Percentiles rank a stretch among this genome's conserved stretches.
phyloP scores from a whole-genome alignment of 2,797 vertebrate species.

The Rhabdophis nuchalis region DNA sequence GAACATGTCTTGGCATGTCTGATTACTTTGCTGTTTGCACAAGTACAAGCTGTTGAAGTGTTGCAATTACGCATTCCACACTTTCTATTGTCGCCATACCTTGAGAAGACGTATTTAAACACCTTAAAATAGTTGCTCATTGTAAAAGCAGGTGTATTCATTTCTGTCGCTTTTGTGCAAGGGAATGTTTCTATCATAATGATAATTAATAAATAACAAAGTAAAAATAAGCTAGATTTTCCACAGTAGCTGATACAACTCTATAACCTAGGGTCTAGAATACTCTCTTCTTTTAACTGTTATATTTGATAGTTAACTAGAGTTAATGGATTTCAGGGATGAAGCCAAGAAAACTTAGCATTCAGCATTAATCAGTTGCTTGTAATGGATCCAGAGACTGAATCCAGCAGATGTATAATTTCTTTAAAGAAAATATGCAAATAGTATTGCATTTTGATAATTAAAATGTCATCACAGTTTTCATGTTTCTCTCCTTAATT shows the following conservation, averaged over 20 bases:
- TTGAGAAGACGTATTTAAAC: neutral
- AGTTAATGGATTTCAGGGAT: neutral
- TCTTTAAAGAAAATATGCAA: slow-evolving; percentile 45
- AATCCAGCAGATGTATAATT: slow-evolving; percentile 11
- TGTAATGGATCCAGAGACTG: slow-evolving; percentile 15
- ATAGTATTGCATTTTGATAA: slow-evolving; percentile 60
- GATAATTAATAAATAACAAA: neutral
- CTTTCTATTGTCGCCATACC: neutral
- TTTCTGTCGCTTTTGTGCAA: neutral
- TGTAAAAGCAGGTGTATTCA: neutral
- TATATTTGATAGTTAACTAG: neutral
- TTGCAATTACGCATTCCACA: neutral
- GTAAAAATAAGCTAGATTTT: neutral
- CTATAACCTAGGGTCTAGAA: neutral
- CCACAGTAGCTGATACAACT: neutral
- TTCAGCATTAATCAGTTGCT: slow-evolving; percentile 26
- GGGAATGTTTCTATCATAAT: neutral
- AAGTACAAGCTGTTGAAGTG: neutral
- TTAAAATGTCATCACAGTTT: slow-evolving; percentile 66
- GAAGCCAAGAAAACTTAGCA: slow-evolving; percentile 1
- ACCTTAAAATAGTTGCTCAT: neutral
- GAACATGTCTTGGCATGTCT: neutral
- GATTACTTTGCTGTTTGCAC: neutral
- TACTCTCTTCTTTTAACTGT: neutral
- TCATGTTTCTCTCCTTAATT: slow-evolving; percentile 68